Conservation (phyloP, 2,113 vertebrate genomes). For the Tragulus kanchil region DNA sequence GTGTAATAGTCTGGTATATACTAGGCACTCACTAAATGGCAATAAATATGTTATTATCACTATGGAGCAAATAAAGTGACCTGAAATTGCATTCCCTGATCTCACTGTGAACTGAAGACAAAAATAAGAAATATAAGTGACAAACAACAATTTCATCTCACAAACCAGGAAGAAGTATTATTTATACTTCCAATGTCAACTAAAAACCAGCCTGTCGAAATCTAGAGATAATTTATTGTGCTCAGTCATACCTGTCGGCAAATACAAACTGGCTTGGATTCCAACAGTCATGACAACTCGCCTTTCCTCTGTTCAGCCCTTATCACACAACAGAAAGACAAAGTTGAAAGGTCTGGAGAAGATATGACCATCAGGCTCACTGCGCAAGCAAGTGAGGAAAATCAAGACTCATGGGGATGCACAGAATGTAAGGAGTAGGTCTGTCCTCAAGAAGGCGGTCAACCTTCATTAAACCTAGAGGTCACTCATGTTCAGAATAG, state of each 20-base stretch:
- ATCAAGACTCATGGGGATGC: neutral
- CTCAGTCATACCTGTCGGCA: neutral
- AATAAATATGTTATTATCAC: neutral
- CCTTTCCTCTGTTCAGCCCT: neutral
- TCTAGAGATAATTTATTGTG: neutral
- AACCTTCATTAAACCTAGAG: neutral
- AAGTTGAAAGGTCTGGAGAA: neutral
- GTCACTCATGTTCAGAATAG: neutral
- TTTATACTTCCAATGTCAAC: neutral
- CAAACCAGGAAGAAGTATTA: neutral
- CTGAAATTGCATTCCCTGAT: neutral
- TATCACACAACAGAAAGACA: neutral
- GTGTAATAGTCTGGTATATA: neutral
- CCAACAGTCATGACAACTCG: neutral
- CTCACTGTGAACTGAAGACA: neutral
- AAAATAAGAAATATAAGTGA: neutral
- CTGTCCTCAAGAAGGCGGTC: neutral
- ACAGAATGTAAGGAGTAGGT: neutral
- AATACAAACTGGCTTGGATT: neutral
- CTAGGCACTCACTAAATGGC: neutral
- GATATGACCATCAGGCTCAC: neutral
- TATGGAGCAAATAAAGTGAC: conserved; percentile 2
- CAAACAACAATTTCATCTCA: neutral
- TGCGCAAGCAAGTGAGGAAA: neutral
- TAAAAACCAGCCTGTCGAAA: neutral